Evolutionary conservation across 1,140 invertebrate species (phyloP), one percentile per base, ranked within the genome.

Genomic region (Pseudoatta argentina): DNA sequence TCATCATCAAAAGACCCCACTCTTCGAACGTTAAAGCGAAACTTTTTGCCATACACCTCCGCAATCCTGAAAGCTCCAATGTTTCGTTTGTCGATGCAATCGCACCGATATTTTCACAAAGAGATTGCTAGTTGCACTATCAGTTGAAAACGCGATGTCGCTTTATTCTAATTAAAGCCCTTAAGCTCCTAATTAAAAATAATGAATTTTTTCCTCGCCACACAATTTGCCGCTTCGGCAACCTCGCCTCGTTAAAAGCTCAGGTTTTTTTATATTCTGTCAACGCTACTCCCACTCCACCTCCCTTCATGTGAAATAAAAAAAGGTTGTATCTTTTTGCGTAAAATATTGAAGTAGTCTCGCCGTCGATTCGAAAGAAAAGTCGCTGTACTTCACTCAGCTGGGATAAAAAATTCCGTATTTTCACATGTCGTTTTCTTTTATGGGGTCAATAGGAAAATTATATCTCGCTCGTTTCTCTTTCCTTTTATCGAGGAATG

Each of bases 131-230:
- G 3, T 34, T 12, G 48, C 10, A 51, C 4, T 44, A 30, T 72
- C 21, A 21, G 10, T 12, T 59, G 34, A 53, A 81, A 44, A 82
- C 16, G 27, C 14, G 18, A 7, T 39, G 39, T 24, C 10, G 8
- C 34, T 73, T 30, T 10, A 39, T 61, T 61, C 69, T 75, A 83
- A 83, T 83, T 83, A 75, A 83, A 82, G 30, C 67, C 39, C n/a
- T 7, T 59, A 61, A 82, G 55, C 72, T 21, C 51, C 66, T 81
- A 83, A 83, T 73, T 83, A 83, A 83, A 75, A 83, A 83, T 75
- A 75, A 83, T 75, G 21, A 39, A 67, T 55, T 69, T 73, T 48
- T 83, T 16, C 27, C 44, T 7, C 57, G 24, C 14, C 34, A 24
- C 18, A 21, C 55, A 30, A 48, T 48, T 55, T 73, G 14, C 57